Evolutionary conservation across 2,888 invertebrate species (phyloP).

Genomic region (Odontomyia ornata): DNA sequence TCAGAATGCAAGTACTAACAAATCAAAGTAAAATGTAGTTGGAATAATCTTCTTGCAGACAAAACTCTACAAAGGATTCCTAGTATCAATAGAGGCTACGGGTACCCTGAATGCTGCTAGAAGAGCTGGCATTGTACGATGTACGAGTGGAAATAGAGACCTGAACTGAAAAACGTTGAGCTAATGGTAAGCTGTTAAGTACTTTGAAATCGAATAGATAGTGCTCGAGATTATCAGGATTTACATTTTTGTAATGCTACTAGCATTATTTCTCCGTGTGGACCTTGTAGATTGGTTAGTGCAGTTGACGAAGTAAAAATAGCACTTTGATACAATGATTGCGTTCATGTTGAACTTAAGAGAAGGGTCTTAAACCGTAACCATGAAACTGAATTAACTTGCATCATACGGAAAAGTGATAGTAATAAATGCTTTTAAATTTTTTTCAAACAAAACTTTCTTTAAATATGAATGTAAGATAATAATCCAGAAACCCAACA

Average conservation of each 20-base stretch:
- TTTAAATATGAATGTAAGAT: no score
- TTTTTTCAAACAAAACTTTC: no score
- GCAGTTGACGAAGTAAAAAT: no score
- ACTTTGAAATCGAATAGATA: slow-evolving; percentile 13
- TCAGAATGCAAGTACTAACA: neutral
- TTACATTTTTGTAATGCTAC: neutral
- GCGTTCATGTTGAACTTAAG: no score
- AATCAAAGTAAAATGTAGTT: slow-evolving; percentile 6
- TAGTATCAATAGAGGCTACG: neutral
- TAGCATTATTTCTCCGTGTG: neutral
- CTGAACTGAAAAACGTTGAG: neutral
- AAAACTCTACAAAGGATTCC: neutral
- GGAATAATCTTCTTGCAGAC: neutral
- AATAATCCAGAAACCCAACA: no score
- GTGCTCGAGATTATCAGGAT: slow-evolving; percentile 14
- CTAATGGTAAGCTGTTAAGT: slow-evolving; percentile 24
- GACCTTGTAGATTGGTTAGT: no score
- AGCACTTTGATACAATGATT: no score
- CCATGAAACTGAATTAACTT: no score
- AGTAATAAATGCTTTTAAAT: no score
- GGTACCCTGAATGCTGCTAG: neutral
- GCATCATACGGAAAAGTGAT: no score
- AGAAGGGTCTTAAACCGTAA: no score
- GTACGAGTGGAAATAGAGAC: neutral
- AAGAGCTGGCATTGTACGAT: neutral